phyloP scores from a whole-genome alignment of 2,797 vertebrate genomes.

The Pseudocheirus occidentalis region DNA sequence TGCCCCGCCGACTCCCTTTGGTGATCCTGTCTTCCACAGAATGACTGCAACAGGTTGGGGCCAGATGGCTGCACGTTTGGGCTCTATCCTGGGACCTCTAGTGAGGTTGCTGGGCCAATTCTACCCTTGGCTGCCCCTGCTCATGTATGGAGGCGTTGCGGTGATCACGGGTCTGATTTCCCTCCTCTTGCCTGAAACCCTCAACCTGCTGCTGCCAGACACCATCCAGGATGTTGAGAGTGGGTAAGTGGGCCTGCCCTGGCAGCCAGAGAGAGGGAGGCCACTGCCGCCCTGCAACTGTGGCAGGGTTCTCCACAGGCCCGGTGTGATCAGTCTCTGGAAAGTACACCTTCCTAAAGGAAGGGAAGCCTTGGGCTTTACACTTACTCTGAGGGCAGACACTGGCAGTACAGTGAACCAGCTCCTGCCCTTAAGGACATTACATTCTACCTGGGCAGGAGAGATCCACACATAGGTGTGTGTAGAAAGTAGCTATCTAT shows the following conservation, averaged over 20 bases:
- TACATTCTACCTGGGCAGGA: neutral
- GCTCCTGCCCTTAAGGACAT: neutral
- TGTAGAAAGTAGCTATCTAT: too few species aligned
- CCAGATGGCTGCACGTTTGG: constrained; percentile 85
- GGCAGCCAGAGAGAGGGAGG: neutral
- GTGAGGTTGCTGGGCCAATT: constrained; percentile 81
- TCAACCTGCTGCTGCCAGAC: constrained; percentile 86
- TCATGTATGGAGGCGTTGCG: constrained; percentile 86
- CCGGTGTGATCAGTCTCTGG: neutral
- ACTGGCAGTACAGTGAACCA: neutral
- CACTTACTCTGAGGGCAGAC: neutral
- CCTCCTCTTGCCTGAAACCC: constrained; percentile 89
- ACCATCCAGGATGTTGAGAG: constrained; percentile 89
- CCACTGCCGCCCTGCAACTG: neutral
- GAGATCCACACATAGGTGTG: neutral
- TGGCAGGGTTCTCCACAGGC: neutral
- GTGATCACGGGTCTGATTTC: constrained; percentile 85
- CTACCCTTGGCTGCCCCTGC: constrained; percentile 84
- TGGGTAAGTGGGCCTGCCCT: constrained; percentile 79
- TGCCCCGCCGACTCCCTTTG: neutral
- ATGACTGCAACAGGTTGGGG: constrained; percentile 88
- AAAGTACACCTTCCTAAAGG: neutral
- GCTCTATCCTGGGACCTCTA: constrained; percentile 89
- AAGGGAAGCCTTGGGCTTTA: neutral
- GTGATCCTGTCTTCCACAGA: constrained; percentile 72